A percentile compares a stretch with the other conserved stretches of the same genome.
phyloP scores from a whole-genome alignment of 2,113 vertebrate species.

The Sakesphorus luctuosus region DNA sequence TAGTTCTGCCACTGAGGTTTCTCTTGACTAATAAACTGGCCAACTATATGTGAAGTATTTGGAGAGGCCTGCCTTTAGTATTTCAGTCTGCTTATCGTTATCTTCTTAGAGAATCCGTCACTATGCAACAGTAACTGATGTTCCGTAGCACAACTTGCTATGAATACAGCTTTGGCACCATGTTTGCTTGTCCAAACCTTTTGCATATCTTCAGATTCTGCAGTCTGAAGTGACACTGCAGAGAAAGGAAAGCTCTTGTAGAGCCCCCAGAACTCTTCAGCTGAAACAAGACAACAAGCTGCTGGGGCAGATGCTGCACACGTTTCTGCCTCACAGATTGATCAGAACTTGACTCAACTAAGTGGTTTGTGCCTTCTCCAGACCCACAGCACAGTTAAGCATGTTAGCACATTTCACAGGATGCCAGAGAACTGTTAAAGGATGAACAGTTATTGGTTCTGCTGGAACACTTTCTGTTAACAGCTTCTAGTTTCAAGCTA shows the following conservation, averaged over 20 bases:
- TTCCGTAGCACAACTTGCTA: background rate
- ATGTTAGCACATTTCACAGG: background rate
- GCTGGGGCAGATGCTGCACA: background rate
- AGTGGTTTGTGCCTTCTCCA: background rate
- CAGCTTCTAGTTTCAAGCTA: background rate
- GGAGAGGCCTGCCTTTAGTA: background rate
- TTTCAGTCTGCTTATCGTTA: background rate
- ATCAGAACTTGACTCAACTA: background rate
- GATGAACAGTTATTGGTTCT: background rate
- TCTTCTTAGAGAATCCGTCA: background rate
- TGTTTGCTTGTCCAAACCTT: slow-evolving; percentile 40
- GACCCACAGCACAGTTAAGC: background rate
- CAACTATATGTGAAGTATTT: background rate
- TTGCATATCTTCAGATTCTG: background rate
- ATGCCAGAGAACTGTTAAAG: background rate
- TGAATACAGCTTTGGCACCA: background rate
- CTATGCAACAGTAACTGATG: background rate
- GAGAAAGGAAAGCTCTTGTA: background rate
- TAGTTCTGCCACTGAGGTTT: background rate
- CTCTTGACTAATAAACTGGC: background rate
- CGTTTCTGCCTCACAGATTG: background rate
- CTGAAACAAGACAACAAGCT: background rate
- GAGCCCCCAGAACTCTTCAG: background rate
- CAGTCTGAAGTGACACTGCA: background rate
- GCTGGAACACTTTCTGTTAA: background rate